Base-by-base conservation (phyloP, 2,888 invertebrate genomes). In the Melanargia galathea region DNA sequence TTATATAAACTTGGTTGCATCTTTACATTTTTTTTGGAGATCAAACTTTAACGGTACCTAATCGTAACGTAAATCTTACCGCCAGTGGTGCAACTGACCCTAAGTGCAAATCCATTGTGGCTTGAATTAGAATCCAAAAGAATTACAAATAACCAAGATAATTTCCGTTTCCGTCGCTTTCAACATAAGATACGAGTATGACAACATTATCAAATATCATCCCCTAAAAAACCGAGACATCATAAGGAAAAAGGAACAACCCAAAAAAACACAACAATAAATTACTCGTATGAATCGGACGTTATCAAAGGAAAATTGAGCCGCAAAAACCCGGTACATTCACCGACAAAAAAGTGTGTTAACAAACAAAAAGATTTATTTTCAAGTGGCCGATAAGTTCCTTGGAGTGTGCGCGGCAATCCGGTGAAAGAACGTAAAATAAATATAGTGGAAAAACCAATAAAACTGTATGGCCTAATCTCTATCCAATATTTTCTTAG, bases 401-500 rank as follows among this genome's bases (percentile, higher is more conserved):
- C 71, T 78, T 72, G 73, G 77, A 72, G 77, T 75, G 78, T 77
- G 77, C 79, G 68, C 73, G 69, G 73, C 72, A 69, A 73, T 77
- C 80, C 76, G 73, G 75, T 72, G 75, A 77, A 80, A 76, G 82
- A 79, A 86, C 84, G 84, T 87, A 81, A 89, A 84, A 87, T 89
- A 89, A 90, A 90, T 90, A 90, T 83, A 85, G 87, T 84, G 85
- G 81, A 82, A 83, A 85, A 86, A 84, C 81, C 89, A 89, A 90
- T 89, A 90, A 89, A 90, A 89, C 83, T 90, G 83, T 87, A 90
- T 89, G 83, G 87, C 87, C 89, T 90, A 90, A 90, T 90, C 90
- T 89, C 88, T 88, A 86, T 81, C 86, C 87, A 88, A 90, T 90
- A 90, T 90, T 90, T 90, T 89, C 87, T 89, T 87, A 87, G 82